A percentile compares a stretch with the other conserved stretches of the same genome.
These are phyloP conservation scores for Metalampra italica DNA, from an alignment of 2,888 invertebrate species.

Conservation along the genomic window DNA sequence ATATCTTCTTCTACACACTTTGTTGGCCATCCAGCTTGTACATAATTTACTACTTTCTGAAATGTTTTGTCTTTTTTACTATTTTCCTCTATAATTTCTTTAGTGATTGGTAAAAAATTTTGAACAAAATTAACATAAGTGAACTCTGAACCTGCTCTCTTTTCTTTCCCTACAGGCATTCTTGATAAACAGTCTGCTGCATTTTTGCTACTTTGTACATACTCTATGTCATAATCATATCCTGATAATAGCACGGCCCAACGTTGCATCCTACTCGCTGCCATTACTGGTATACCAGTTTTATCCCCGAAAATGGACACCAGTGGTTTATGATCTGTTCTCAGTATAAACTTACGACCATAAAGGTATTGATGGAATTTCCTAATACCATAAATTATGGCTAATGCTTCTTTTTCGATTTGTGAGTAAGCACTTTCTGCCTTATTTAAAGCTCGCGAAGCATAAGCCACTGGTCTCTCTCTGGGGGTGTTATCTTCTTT, in stretches of 20 bases:
- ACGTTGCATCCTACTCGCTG: constrained; percentile 11
- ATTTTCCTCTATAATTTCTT: not conserved
- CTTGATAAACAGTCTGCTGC: constrained; percentile 6
- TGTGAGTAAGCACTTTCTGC: constrained; percentile 7
- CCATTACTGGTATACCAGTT: constrained; percentile 14
- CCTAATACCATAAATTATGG: constrained; percentile 10
- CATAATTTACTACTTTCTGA: not conserved
- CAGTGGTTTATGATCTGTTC: constrained; percentile 15
- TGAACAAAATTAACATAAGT: constrained; percentile 10
- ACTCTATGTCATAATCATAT: constrained; percentile 3
- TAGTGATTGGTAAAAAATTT: constrained; percentile 3
- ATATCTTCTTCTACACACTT: not conserved
- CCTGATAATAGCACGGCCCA: constrained; percentile 11
- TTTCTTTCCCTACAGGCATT: not conserved
- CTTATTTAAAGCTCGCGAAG: constrained; percentile 5
- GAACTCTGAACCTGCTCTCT: too few species aligned
- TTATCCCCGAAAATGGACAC: constrained; percentile 16
- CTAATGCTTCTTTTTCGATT: constrained; percentile 13
- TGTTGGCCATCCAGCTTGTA: constrained; percentile 3
- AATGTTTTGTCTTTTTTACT: not conserved
- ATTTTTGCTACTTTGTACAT: not conserved
- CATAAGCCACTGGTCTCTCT: constrained; percentile 7
- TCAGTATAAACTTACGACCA: constrained; percentile 9
- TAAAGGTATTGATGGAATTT: constrained; percentile 15
- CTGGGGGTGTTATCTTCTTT: too few species aligned